Evolutionary conservation across 2,113 vertebrate genomes (phyloP).

Genomic region (Myrmophylax atrothorax): DNA sequence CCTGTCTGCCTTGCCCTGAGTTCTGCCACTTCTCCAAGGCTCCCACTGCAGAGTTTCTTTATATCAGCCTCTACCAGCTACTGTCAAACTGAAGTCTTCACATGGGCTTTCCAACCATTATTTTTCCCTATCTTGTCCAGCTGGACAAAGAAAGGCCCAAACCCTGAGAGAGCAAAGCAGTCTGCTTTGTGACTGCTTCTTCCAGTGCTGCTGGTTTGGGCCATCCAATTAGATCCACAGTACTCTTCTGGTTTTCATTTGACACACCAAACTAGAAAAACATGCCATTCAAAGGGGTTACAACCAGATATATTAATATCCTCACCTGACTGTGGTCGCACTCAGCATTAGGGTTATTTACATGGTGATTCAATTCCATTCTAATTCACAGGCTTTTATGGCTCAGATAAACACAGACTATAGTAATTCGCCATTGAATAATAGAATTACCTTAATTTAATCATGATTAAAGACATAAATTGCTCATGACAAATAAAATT

Average conservation of each 20-base stretch:
- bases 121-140: background rate
- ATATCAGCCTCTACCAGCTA: background rate
- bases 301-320: background rate
- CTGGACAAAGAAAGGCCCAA: background rate
- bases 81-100: background rate
- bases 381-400: background rate
- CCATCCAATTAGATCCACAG: background rate
- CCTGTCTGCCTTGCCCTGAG: background rate
- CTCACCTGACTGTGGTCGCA: background rate
- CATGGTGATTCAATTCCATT: background rate
- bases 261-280: background rate
- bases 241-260: background rate
- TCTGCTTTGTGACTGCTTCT: background rate
- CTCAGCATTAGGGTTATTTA: background rate
- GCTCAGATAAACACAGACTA: background rate
- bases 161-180: background rate
- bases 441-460: slow-evolving; percentile 26
- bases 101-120: background rate
- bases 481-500: background rate
- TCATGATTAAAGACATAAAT: slow-evolving; percentile 2
- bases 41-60: background rate
- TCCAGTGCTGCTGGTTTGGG: background rate
- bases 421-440: background rate
- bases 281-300: background rate
- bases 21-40: background rate